Percentiles rank a stretch among this genome's conserved stretches.
These are phyloP conservation scores for Melanotaenia trifasciata DNA, from an alignment of 2,797 vertebrate species.

Conservation along the genomic window DNA sequence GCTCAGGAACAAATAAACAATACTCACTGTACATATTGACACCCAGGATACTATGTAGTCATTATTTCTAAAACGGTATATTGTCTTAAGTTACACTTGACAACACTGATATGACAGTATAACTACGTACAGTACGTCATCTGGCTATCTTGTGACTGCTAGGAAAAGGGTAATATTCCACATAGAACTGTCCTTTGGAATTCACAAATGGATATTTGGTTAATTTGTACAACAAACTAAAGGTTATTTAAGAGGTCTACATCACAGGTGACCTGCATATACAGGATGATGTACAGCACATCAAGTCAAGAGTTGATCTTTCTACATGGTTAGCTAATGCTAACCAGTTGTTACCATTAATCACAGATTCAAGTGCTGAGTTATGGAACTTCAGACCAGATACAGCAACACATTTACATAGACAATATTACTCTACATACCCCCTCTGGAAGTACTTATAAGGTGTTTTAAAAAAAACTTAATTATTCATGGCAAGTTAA, in stretches of 20 bases:
- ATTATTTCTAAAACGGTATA: slow-evolving; percentile 65
- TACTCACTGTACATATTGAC: slow-evolving; percentile 77
- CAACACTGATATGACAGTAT: slow-evolving; percentile 76
- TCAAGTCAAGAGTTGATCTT: slow-evolving; percentile 52
- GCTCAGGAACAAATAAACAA: slow-evolving; percentile 64
- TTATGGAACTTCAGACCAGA: slow-evolving; percentile 32
- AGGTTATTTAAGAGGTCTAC: slow-evolving; percentile 46
- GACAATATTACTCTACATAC: slow-evolving; percentile 38
- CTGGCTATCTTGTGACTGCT: slow-evolving; percentile 67
- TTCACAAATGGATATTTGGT: slow-evolving; percentile 67
- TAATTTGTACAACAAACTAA: slow-evolving; percentile 50
- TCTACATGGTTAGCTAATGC: slow-evolving; percentile 65
- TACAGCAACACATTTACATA: slow-evolving; percentile 64
- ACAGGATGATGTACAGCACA: slow-evolving; percentile 47
- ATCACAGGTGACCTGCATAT: slow-evolving; percentile 62
- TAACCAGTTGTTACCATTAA: slow-evolving; percentile 46
- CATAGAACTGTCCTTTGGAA: slow-evolving; percentile 61
- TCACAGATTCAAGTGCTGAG: slow-evolving; percentile 69
- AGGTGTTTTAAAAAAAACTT: not conserved
- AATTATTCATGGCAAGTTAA: not conserved
- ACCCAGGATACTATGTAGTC: slow-evolving; percentile 66
- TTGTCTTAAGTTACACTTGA: slow-evolving; percentile 74
- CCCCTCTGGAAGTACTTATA: slow-evolving; percentile 15
- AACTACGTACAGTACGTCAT: slow-evolving; percentile 61
- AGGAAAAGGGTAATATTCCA: slow-evolving; percentile 55